Conservation (phyloP, 2,113 vertebrate species). For the Chionis minor region DNA sequence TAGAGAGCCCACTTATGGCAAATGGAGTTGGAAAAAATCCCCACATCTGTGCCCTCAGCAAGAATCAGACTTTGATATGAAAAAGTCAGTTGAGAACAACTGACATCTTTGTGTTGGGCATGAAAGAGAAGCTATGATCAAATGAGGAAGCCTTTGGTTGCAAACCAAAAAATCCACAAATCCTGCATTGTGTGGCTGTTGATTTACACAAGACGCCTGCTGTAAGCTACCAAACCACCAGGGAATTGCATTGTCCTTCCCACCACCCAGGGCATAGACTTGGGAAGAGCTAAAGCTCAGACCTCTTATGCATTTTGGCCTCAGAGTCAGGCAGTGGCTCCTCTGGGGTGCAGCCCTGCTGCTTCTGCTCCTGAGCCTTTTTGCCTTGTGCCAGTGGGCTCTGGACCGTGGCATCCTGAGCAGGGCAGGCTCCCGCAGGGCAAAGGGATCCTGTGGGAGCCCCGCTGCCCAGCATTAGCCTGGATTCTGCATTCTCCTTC, state of each 20-base stretch:
- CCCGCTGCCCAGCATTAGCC: neutral
- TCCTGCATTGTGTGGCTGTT: neutral
- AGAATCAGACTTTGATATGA: neutral
- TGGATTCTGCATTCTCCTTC: neutral
- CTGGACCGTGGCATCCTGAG: neutral
- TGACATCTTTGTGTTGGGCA: neutral
- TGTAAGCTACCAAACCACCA: neutral
- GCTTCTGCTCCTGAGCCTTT: neutral
- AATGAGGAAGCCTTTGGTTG: neutral
- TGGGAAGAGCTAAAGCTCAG: neutral
- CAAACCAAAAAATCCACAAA: neutral
- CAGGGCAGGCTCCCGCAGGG: neutral
- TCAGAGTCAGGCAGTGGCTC: neutral
- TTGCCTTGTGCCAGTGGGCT: rapidly evolving
- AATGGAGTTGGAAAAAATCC: neutral
- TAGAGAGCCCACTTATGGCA: neutral
- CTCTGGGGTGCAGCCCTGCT: neutral
- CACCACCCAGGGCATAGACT: too few relatives aligned
- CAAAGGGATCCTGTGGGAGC: neutral
- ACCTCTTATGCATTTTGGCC: neutral
- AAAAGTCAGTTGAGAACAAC: neutral
- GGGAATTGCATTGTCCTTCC: neutral
- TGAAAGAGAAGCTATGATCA: neutral
- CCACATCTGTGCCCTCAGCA: neutral
- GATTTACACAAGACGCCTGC: neutral